These are phyloP conservation scores for Rhynchophorus ferrugineus DNA, from an alignment of 1,140 invertebrate genomes.

Conservation along the genomic window DNA sequence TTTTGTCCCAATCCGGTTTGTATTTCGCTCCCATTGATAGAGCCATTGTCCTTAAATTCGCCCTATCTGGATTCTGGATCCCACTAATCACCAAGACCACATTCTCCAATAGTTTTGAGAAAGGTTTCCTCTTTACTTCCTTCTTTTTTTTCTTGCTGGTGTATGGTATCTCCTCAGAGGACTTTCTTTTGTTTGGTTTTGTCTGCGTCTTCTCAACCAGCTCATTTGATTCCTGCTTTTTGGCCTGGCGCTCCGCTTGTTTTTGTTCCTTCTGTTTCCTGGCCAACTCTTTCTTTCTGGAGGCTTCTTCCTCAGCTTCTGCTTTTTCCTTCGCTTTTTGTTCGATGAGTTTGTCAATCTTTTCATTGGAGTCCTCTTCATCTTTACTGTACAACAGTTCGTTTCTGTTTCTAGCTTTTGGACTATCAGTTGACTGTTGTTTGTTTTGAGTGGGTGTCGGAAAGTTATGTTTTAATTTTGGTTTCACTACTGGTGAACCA, in stretches of 20 bases:
- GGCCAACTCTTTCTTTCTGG: slow-evolving; percentile 14
- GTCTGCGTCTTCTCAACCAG: neutral
- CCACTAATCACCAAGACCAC: slow-evolving; percentile 79
- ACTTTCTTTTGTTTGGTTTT: slow-evolving; percentile 9
- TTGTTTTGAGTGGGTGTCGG: neutral
- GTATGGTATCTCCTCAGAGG: slow-evolving; percentile 10
- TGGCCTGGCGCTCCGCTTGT: too few relatives aligned
- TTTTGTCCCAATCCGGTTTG: slow-evolving; percentile 61
- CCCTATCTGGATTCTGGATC: slow-evolving; percentile 73
- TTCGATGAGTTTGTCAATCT: slow-evolving; percentile 47
- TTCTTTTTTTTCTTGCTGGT: slow-evolving; percentile 21
- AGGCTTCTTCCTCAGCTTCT: slow-evolving; percentile 18
- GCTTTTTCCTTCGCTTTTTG: slow-evolving; percentile 41
- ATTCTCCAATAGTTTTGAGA: slow-evolving; percentile 51
- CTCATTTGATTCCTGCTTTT: slow-evolving; percentile 1
- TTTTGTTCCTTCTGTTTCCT: slow-evolving; percentile 1
- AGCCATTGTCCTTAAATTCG: slow-evolving; percentile 58
- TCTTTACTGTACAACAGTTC: slow-evolving; percentile 47
- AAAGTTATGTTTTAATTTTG: slow-evolving; percentile 23
- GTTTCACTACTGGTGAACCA: slow-evolving; percentile 22
- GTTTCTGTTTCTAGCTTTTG: slow-evolving; percentile 35
- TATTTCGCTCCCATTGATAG: slow-evolving; percentile 74
- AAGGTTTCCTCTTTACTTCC: slow-evolving; percentile 41
- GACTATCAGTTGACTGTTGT: neutral
- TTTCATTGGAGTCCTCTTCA: slow-evolving; percentile 44